Evolutionary conservation across 2,888 invertebrate genomes (phyloP).

Genomic region (Acanthoscelides obtectus): DNA sequence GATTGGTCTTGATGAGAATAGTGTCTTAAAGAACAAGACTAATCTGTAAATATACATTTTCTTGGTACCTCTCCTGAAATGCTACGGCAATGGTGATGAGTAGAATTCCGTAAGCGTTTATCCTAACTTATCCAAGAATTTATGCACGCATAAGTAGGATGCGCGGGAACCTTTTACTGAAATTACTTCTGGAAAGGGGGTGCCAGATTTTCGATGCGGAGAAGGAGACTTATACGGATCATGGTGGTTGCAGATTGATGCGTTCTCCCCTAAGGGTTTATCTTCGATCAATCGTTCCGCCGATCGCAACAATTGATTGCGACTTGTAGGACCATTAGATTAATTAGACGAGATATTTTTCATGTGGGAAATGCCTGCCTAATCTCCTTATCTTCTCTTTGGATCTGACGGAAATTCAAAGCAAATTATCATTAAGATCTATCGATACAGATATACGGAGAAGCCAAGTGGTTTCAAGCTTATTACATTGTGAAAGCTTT

Average conservation of each 20-base stretch:
- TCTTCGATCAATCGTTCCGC: conserved; percentile 5
- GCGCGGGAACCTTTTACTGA: conserved; percentile 37
- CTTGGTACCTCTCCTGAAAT: no score
- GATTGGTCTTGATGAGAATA: no score
- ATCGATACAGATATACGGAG: not conserved
- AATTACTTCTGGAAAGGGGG: conserved; percentile 33
- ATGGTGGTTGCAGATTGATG: conserved; percentile 23
- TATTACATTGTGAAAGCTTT: not conserved
- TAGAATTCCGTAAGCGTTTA: conserved; percentile 41
- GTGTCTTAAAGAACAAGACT: no score
- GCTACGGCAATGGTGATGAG: conserved; percentile 31
- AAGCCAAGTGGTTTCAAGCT: not conserved
- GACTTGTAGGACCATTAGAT: conserved; percentile 9
- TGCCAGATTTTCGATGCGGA: not conserved
- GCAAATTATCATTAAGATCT: not conserved
- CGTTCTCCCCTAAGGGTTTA: conserved; percentile 8
- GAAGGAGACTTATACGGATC: conserved; percentile 2
- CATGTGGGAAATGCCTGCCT: not conserved
- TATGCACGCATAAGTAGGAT: conserved; percentile 26
- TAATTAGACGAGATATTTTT: not conserved
- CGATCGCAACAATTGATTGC: conserved; percentile 14
- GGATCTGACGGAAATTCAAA: not conserved
- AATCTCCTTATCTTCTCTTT: not conserved
- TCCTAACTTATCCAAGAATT: conserved; percentile 37
- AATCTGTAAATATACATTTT: no score